Conservation (phyloP, 2,113 vertebrate genomes). For the Paralichthys olivaceus region DNA sequence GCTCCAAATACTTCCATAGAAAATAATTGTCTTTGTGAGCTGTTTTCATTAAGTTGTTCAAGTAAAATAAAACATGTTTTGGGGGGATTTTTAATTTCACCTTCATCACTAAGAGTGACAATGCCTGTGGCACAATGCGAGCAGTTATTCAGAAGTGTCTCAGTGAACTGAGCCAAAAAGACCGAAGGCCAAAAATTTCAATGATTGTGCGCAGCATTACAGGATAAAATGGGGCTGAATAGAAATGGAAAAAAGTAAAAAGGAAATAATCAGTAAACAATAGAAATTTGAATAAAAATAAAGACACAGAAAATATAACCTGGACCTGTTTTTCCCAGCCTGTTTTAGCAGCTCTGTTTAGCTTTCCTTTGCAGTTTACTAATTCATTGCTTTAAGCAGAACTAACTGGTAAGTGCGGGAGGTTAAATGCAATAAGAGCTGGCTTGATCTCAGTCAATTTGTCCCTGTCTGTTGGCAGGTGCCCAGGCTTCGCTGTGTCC, state of each 20-base stretch:
- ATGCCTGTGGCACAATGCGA: constrained; percentile 48
- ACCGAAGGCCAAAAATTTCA: constrained; percentile 67
- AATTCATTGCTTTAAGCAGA: constrained; percentile 39
- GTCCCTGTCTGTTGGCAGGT: constrained; percentile 75
- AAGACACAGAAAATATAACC: background rate
- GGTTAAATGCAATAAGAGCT: constrained; percentile 71
- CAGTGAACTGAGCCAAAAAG: constrained; percentile 54
- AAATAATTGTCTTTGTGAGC: constrained; percentile 31
- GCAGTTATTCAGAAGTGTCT: constrained; percentile 58
- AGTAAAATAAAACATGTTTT: constrained; percentile 54
- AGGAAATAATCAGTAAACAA: constrained; percentile 25
- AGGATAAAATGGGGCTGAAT: constrained; percentile 27
- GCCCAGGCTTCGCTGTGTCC: constrained; percentile 69
- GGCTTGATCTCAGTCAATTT: constrained; percentile 79
- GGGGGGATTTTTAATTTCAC: constrained; percentile 68
- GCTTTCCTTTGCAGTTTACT: constrained; percentile 37
- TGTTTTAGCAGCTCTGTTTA: constrained; percentile 12
- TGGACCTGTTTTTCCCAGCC: background rate
- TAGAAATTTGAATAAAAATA: constrained; percentile 13
- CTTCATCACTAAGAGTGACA: constrained; percentile 62
- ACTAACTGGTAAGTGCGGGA: constrained; percentile 49
- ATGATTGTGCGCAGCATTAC: constrained; percentile 34
- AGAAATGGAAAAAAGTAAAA: constrained; percentile 35
- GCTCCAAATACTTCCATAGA: constrained; percentile 24
- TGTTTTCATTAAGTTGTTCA: constrained; percentile 53